Conservation (phyloP, 2,888 invertebrate species). For the Ennomos erosarius region DNA sequence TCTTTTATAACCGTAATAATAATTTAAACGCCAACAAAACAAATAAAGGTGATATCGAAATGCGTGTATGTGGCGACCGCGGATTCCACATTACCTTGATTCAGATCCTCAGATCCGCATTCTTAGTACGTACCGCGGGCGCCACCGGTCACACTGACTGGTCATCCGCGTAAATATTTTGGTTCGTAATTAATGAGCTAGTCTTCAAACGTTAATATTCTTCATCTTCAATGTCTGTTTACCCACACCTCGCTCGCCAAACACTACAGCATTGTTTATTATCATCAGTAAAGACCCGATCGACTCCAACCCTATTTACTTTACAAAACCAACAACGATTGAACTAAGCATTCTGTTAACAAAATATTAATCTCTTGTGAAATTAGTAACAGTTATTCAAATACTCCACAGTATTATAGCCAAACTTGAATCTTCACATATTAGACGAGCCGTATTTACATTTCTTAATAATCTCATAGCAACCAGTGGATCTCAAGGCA, state of each 20-base stretch:
- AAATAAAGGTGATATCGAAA: conserved; percentile 48
- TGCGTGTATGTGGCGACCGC: conserved; percentile 57
- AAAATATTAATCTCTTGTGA: conserved; percentile 23
- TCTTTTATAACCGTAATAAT: too few relatives aligned
- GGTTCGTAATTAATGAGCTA: conserved; percentile 78
- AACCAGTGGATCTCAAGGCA: conserved; percentile 72
- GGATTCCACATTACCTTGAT: conserved; percentile 77
- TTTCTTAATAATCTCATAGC: conserved; percentile 69
- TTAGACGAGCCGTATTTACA: conserved; percentile 56
- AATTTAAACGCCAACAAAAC: conserved; percentile 20
- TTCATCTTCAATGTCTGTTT: conserved; percentile 60
- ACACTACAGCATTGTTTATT: conserved; percentile 34
- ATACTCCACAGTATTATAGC: conserved; percentile 22
- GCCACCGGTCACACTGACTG: conserved; percentile 64
- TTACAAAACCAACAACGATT: conserved; percentile 28
- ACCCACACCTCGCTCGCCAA: conserved; percentile 42
- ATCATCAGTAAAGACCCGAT: conserved; percentile 34
- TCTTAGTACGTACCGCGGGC: conserved; percentile 75
- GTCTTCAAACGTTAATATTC: conserved; percentile 58
- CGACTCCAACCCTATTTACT: conserved; percentile 25
- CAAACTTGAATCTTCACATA: conserved; percentile 29
- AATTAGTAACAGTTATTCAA: conserved; percentile 29
- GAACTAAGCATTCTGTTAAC: conserved; percentile 22
- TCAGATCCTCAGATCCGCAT: conserved; percentile 81
- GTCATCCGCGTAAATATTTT: conserved; percentile 76